Percentiles rank a stretch among this genome's conserved stretches.
Conservation (phyloP, 2,797 vertebrate genomes). For the Vespertilio murinus region DNA sequence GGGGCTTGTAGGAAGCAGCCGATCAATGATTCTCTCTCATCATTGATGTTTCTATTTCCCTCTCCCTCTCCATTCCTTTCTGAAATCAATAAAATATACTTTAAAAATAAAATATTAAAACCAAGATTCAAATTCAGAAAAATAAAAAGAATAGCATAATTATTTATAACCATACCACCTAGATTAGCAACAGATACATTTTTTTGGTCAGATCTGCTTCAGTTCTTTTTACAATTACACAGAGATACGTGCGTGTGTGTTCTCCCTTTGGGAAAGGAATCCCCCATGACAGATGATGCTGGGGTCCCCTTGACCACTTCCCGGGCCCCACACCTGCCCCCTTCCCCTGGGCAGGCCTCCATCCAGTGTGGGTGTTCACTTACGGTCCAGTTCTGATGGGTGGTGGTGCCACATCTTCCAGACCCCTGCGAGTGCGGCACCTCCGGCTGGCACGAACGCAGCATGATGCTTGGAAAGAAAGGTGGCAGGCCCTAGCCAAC, state of each 20-base stretch:
- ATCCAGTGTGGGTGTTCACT: background rate
- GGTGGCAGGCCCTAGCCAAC: background rate
- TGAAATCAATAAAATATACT: too few species aligned
- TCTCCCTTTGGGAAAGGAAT: background rate
- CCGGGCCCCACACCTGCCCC: background rate
- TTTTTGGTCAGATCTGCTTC: background rate
- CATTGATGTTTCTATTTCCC: too few species aligned
- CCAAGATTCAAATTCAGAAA: background rate
- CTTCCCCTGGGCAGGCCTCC: background rate
- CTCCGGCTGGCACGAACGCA: accelerated
- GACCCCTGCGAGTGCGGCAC: accelerated
- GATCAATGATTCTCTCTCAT: too few species aligned
- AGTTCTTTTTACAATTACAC: background rate
- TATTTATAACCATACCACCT: background rate
- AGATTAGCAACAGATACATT: background rate
- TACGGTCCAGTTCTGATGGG: background rate
- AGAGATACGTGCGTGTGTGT: too few species aligned
- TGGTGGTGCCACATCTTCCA: accelerated
- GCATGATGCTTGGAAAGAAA: background rate
- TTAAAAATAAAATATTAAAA: too few species aligned
- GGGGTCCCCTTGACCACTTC: background rate
- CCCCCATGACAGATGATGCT: background rate
- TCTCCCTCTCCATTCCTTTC: too few species aligned
- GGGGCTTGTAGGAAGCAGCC: too few species aligned
- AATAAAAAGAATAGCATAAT: background rate